Conservation (phyloP, 2,113 vertebrate species). For the Heliornis fulica region DNA sequence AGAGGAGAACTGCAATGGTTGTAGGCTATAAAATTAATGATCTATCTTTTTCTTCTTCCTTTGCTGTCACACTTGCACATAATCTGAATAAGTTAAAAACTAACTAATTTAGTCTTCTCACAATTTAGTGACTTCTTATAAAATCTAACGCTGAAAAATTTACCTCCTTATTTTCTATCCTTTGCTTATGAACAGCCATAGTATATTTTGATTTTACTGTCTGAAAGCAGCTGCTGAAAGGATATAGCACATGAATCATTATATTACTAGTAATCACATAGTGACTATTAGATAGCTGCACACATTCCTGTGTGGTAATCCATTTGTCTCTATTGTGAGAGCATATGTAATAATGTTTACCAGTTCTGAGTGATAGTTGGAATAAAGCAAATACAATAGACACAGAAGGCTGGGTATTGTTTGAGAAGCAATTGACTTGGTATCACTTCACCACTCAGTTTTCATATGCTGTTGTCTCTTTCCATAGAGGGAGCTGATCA, state of each 20-base stretch:
- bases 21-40: background rate
- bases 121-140: background rate
- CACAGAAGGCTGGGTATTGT: background rate
- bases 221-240: background rate
- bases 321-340: background rate
- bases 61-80: background rate
- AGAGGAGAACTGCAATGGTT: background rate
- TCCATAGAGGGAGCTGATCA: background rate
- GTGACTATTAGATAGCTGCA: background rate
- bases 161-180: background rate
- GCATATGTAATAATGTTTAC: constrained; percentile 41
- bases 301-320: background rate
- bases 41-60: background rate
- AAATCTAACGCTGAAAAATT: background rate
- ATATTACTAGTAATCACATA: background rate
- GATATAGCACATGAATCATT: background rate
- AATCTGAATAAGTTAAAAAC: background rate
- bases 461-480: background rate
- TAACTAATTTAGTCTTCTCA: background rate
- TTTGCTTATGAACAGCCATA: background rate
- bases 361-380: constrained; percentile 8
- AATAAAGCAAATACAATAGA: background rate
- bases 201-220: background rate
- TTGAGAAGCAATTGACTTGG: background rate
- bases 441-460: background rate